Conservation (phyloP, 2,113 vertebrate genomes). For the Zeus faber region DNA sequence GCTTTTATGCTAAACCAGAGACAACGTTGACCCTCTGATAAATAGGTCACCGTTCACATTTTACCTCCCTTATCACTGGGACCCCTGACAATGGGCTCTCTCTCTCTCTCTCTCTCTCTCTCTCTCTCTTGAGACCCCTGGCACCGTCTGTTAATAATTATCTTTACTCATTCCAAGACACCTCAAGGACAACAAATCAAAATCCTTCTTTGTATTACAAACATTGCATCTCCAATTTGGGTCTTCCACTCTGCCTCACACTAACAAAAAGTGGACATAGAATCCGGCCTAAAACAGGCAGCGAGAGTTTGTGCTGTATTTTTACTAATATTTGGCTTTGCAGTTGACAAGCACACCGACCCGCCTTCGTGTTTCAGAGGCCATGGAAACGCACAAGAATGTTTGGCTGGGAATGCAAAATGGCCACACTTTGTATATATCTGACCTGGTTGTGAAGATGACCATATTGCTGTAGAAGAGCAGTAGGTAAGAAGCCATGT, state of each 20-base stretch:
- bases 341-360: slow-evolving; percentile 8
- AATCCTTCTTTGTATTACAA: too few relatives aligned
- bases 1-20: too few relatives aligned
- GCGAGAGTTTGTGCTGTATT: not conserved
- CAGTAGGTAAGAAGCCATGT: slow-evolving; percentile 45
- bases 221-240: too few relatives aligned
- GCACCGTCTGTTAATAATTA: too few relatives aligned
- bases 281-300: not conserved
- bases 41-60: too few relatives aligned
- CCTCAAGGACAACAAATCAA: too few relatives aligned
- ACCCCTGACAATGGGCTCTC: too few relatives aligned
- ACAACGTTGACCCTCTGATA: too few relatives aligned
- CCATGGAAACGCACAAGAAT: slow-evolving; percentile 23
- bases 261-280: not conserved
- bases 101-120: too few relatives aligned
- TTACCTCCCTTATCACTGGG: too few relatives aligned
- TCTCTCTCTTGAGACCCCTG: too few relatives aligned
- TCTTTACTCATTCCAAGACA: too few relatives aligned
- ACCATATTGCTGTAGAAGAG: slow-evolving; percentile 41
- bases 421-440: slow-evolving; percentile 56
- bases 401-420: slow-evolving; percentile 14
- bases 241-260: not conserved
- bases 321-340: slow-evolving; percentile 2
- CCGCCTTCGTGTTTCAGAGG: slow-evolving; percentile 37
- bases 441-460: slow-evolving; percentile 30